These are phyloP conservation scores for Rhinopithecus roxellana DNA, from an alignment of 2,113 vertebrate species.

Conservation along the genomic window DNA sequence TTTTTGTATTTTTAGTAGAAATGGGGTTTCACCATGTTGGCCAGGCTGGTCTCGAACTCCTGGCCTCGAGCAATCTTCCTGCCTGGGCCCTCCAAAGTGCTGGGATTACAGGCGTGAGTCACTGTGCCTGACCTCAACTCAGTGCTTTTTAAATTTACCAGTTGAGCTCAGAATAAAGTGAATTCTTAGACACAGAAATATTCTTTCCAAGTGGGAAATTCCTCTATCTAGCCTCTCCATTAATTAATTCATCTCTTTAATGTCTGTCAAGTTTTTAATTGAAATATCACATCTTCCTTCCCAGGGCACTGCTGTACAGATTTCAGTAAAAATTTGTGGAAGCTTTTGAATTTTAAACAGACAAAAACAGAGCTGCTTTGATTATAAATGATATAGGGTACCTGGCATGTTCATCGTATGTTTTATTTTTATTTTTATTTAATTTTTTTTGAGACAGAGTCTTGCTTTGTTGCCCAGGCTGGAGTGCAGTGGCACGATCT, in stretches of 20 bases:
- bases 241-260: not conserved
- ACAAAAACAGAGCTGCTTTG: not conserved
- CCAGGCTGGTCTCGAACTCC: not conserved
- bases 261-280: not conserved
- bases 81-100: not conserved
- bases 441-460: too few species aligned
- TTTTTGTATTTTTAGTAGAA: not conserved
- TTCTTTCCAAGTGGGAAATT: not conserved
- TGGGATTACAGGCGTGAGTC: not conserved
- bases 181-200: constrained; percentile 18
- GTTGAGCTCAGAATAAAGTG: not conserved
- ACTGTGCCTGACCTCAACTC: not conserved
- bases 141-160: too few species aligned
- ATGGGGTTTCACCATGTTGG: not conserved
- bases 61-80: not conserved
- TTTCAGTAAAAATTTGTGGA: not conserved
- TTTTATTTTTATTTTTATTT: not conserved
- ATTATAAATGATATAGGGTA: not conserved
- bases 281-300: not conserved
- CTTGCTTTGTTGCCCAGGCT: too few species aligned
- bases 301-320: not conserved
- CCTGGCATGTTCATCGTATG: not conserved
- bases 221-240: not conserved
- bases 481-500: too few species aligned
- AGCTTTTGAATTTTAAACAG: not conserved